These are phyloP conservation scores for Rhopalosiphum maidis DNA, from an alignment of 1,140 invertebrate species.

Conservation along the genomic window DNA sequence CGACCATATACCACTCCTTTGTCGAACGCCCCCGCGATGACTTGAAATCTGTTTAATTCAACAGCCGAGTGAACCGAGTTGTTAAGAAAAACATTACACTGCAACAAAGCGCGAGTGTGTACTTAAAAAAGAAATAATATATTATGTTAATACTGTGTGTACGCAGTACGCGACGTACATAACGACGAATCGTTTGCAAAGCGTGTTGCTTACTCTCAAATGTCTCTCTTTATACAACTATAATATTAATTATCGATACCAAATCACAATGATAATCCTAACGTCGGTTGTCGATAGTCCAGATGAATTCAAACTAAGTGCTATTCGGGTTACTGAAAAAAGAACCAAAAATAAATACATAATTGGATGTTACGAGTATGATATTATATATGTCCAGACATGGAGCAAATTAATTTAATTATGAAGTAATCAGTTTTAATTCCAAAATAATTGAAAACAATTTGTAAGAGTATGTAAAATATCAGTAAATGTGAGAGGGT, in stretches of 20 bases:
- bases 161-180: background rate
- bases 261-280: background rate
- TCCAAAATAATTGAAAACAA: background rate
- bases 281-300: background rate
- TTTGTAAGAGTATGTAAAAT: no score
- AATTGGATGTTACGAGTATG: no score
- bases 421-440: background rate
- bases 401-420: background rate
- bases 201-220: background rate
- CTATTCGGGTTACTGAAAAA: background rate
- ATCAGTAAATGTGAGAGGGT: no score
- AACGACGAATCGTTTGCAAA: background rate
- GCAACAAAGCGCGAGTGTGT: background rate
- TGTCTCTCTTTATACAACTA: background rate
- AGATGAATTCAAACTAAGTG: background rate
- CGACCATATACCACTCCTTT: background rate
- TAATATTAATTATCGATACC: background rate
- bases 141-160: background rate
- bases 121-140: background rate
- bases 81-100: background rate
- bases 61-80: background rate
- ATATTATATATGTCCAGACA: background rate
- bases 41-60: slow-evolving; percentile 8
- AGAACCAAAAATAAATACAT: no score
- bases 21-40: background rate